These are phyloP conservation scores for Parus major DNA, from an alignment of 2,113 vertebrate genomes.

Conservation along the genomic window DNA sequence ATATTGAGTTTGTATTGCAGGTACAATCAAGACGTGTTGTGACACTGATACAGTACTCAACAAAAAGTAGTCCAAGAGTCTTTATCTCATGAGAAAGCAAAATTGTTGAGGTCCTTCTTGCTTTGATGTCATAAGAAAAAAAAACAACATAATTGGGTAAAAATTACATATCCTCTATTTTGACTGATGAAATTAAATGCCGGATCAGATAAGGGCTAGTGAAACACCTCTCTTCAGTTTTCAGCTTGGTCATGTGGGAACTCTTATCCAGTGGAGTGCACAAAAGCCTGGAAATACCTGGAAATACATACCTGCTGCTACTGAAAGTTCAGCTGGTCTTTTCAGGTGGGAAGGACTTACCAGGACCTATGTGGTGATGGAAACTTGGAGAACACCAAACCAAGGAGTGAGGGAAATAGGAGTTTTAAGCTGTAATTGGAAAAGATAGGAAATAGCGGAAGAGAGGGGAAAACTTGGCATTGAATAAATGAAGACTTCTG, in stretches of 20 bases:
- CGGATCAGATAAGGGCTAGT: neutral
- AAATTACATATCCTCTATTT: neutral
- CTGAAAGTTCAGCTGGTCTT: neutral
- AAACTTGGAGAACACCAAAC: neutral
- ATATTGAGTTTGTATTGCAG: neutral
- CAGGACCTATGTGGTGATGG: neutral
- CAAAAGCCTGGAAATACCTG: neutral
- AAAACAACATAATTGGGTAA: neutral
- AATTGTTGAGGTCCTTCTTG: neutral
- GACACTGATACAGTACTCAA: neutral
- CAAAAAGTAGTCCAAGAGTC: neutral
- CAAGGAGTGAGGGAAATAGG: neutral
- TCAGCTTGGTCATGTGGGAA: neutral
- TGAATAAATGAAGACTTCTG: neutral
- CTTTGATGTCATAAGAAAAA: neutral
- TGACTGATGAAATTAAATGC: neutral
- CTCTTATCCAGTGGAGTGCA: neutral
- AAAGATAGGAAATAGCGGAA: neutral
- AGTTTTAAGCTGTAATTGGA: neutral
- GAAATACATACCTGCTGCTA: neutral
- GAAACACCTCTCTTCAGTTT: neutral
- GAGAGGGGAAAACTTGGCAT: rapidly evolving
- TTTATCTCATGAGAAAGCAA: neutral
- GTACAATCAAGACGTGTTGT: neutral
- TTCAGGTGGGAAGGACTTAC: neutral